phyloP scores from a whole-genome alignment of 2,888 invertebrate genomes.

The Hemaris fuciformis region DNA sequence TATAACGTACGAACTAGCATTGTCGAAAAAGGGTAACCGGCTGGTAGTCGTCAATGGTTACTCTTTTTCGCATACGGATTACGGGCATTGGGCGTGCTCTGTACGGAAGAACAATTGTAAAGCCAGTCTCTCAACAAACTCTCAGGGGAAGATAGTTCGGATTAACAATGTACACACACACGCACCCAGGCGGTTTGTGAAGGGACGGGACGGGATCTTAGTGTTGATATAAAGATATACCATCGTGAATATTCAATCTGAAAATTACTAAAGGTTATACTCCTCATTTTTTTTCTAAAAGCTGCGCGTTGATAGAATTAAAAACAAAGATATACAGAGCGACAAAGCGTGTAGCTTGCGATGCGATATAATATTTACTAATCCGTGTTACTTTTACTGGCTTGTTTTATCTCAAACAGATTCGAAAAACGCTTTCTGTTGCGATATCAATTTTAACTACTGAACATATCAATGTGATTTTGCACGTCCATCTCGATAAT shows the following conservation, averaged over 20 bases:
- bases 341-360: no score
- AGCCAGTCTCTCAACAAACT: not conserved
- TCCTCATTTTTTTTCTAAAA: no score
- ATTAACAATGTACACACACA: not conserved
- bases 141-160: not conserved
- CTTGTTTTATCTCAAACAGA: not conserved
- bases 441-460: no score
- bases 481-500: no score
- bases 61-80: constrained; percentile 13
- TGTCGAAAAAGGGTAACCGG: constrained; percentile 17
- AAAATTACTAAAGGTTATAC: no score
- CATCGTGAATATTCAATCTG: not conserved
- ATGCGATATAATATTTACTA: no score
- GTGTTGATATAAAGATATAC: not conserved
- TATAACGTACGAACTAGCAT: constrained; percentile 12
- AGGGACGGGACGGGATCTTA: not conserved
- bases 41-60: constrained; percentile 12
- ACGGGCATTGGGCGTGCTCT: constrained; percentile 15
- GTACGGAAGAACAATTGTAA: not conserved
- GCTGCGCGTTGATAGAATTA: no score
- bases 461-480: no score
- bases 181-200: not conserved
- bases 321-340: no score
- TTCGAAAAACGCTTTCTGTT: not conserved
- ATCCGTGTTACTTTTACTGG: no score